Percentiles rank a stretch among this genome's conserved stretches.
Evolutionary conservation across 2,888 invertebrate species (phyloP).

Genomic region (Epirrhoe tristata): DNA sequence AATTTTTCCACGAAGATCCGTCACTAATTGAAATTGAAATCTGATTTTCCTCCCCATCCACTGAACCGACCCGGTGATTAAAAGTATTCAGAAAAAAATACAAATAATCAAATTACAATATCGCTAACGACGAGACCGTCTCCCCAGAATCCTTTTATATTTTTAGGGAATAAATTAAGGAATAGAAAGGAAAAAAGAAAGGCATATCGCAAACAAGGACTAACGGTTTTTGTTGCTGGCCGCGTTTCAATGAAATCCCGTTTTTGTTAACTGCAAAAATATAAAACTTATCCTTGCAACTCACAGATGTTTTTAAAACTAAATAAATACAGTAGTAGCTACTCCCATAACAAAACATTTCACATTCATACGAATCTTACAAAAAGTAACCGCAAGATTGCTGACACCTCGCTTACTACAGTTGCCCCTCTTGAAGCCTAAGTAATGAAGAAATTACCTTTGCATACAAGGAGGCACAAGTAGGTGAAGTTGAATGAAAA

Average conservation of each 20-base stretch:
- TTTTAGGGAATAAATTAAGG: conserved; percentile 82
- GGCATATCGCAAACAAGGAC: conserved; percentile 69
- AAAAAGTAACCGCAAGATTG: conserved; percentile 1
- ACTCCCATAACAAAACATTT: not conserved
- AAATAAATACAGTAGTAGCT: not conserved
- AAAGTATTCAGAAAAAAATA: conserved; percentile 84
- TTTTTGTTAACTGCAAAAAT: conserved; percentile 40
- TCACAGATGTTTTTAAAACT: conserved; percentile 9
- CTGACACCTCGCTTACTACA: conserved; percentile 12
- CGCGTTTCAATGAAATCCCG: conserved; percentile 48
- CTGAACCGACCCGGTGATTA: conserved; percentile 77
- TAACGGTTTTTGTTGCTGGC: conserved; percentile 68
- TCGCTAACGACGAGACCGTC: conserved; percentile 81
- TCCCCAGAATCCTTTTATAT: conserved; percentile 84
- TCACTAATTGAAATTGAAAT: conserved; percentile 85
- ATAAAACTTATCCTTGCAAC: not conserved
- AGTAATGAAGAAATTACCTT: conserved; percentile 39
- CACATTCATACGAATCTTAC: conserved; percentile 7
- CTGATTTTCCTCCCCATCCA: conserved; percentile 78
- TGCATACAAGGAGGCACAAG: conserved; percentile 42
- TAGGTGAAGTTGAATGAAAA: conserved; percentile 75
- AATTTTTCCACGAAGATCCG: conserved; percentile 78
- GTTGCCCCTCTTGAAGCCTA: conserved; percentile 25
- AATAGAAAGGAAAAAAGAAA: conserved; percentile 69
- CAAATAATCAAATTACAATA: conserved; percentile 87